phyloP scores from a whole-genome alignment of 2,797 vertebrate species.

The Masticophis lateralis region DNA sequence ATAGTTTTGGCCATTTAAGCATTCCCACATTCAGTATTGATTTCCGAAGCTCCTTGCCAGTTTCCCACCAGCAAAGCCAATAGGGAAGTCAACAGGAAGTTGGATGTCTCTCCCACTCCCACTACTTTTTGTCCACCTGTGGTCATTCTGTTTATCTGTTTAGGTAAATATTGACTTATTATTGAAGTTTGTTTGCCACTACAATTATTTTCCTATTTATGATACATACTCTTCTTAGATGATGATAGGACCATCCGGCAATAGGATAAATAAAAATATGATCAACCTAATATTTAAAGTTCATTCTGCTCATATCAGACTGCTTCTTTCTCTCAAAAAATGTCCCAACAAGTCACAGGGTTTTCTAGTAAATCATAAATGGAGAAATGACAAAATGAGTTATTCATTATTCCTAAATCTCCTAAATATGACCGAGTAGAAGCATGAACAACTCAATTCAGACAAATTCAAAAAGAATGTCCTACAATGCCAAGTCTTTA shows the following conservation, averaged over 20 bases:
- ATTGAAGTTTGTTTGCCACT: background rate
- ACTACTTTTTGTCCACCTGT: background rate
- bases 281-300: background rate
- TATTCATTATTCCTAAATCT: background rate
- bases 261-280: background rate
- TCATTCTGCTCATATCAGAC: background rate
- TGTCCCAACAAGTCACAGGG: background rate
- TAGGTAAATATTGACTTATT: background rate
- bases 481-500: constrained; percentile 14
- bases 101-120: background rate
- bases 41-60: background rate
- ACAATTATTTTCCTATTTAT: background rate
- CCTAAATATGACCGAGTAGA: background rate
- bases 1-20: background rate
- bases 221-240: background rate
- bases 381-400: constrained; percentile 2
- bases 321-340: background rate
- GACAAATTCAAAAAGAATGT: constrained; percentile 28
- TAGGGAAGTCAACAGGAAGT: background rate
- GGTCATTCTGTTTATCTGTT: background rate
- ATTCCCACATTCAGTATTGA: background rate
- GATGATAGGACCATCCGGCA: background rate
- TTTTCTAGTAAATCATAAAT: background rate
- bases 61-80: background rate
- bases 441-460: background rate